Evolutionary conservation across 1,140 invertebrate species (phyloP), one percentile per base, ranked within the genome.

Genomic region (Drosophila lowei): DNA sequence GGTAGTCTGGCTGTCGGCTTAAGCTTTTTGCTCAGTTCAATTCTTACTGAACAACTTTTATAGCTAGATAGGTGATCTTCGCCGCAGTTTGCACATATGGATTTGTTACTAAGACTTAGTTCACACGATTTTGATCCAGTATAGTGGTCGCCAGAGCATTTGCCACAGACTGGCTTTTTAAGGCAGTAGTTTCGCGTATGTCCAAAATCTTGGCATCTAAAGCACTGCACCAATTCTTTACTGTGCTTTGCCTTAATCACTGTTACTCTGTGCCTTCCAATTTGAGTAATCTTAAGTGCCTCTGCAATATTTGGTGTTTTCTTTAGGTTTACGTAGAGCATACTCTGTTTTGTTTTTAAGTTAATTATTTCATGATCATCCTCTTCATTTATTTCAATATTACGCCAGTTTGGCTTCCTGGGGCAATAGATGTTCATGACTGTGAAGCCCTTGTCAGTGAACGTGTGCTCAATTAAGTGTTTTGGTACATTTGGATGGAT

Each of bases 401-500:
- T 18, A 18, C 18, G 18, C 18, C 18, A 18, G 18, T 18, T 18
- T 6, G 41, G 55, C 15, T 58, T 58, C 46, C 21, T 50, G n/a
- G 66, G 67, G 2, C 48, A 71, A 38, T 70, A 64, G 15, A 71
- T 58, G 18, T 70, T 70, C 9, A 47, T 6, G 6, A 64, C 61
- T 15, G 9, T 57, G 15, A 50, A 50, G 11, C 59, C 59, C 25
- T 62, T 61, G 9, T 62, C 47, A 3, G 59, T 42, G 13, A 63
- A 70, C 2, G 52, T 25, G 13, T 41, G 44, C 6, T 63, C 53
- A 44, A 63, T 64, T 57, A 58, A 11, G 28, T 65, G n/a, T 16
- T 43, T 65, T 4, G 60, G 34, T 2, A 60, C 56, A 7, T 64
- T 72, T 5, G 28, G 47, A 18, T 66, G 50, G 25, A 72, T 65